phyloP scores from a whole-genome alignment of 2,888 invertebrate genomes.

The Biston stratarius region DNA sequence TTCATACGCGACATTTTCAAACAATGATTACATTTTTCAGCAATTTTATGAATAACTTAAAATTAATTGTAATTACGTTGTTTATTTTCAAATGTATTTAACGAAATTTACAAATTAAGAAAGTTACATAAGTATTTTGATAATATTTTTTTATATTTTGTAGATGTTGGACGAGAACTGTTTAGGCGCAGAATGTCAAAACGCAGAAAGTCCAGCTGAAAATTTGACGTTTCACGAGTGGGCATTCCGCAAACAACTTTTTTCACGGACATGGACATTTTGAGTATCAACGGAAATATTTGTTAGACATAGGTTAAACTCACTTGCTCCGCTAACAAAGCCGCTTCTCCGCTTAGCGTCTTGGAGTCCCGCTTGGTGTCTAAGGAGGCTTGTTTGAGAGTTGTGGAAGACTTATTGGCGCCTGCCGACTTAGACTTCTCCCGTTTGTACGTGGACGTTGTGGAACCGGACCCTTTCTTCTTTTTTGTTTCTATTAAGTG shows the following conservation, averaged over 20 bases:
- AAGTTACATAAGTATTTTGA: too few relatives aligned
- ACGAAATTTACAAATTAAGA: too few relatives aligned
- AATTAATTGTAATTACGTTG: too few relatives aligned
- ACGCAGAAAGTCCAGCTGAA: too few relatives aligned
- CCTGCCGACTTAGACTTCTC: constrained; percentile 57
- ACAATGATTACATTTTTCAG: neutral
- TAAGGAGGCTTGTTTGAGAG: constrained; percentile 59
- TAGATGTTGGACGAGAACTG: too few relatives aligned
- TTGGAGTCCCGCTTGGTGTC: constrained; percentile 52
- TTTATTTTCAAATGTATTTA: too few relatives aligned
- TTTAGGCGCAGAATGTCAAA: too few relatives aligned
- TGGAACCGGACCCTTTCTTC: constrained; percentile 52
- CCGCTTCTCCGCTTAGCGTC: constrained; percentile 55
- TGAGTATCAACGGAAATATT: too few relatives aligned
- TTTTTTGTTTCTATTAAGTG: constrained; percentile 61
- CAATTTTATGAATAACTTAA: neutral
- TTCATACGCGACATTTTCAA: neutral
- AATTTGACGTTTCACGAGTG: too few relatives aligned
- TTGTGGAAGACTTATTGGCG: constrained; percentile 62
- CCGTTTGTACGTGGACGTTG: constrained; percentile 50
- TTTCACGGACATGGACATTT: too few relatives aligned
- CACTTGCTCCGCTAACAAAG: constrained; percentile 71
- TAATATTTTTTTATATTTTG: too few relatives aligned
- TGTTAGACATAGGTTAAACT: neutral
- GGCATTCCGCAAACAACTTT: too few relatives aligned